phyloP scores from a whole-genome alignment of 1,140 invertebrate genomes.

The Solenopsis invicta region DNA sequence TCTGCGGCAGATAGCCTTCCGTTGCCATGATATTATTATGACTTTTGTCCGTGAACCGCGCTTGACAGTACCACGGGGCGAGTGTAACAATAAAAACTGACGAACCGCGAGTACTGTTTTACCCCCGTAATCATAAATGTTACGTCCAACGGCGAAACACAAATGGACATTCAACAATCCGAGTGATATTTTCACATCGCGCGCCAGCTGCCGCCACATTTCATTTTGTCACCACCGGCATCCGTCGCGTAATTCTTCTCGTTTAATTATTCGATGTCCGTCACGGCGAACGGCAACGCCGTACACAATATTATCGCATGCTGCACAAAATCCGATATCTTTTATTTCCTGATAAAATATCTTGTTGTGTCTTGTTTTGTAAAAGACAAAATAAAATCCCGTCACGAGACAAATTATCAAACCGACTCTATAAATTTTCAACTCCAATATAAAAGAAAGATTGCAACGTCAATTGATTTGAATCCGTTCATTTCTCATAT shows the following conservation, averaged over 20 bases:
- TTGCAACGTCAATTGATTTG: background rate
- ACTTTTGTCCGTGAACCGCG: background rate
- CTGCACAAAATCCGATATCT: background rate
- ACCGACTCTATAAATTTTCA: background rate
- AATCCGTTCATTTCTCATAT: background rate
- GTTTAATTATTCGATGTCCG: slow-evolving; percentile 55
- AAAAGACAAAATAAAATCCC: background rate
- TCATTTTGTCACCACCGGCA: slow-evolving; percentile 44
- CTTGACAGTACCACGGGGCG: background rate
- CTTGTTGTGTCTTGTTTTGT: background rate
- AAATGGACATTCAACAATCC: slow-evolving; percentile 51
- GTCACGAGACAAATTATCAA: background rate
- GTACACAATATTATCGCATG: background rate
- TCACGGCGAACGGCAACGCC: background rate
- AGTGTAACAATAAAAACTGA: slow-evolving; percentile 54
- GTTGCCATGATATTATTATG: background rate
- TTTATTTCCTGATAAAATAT: slow-evolving; percentile 33
- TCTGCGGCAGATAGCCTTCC: background rate
- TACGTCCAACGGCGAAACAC: slow-evolving; percentile 45
- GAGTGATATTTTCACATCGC: slow-evolving; percentile 57
- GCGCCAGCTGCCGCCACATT: slow-evolving; percentile 35
- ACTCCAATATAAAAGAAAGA: background rate
- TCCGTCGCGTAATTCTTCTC: slow-evolving; percentile 43
- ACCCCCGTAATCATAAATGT: slow-evolving; percentile 48
- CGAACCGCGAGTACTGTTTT: slow-evolving; percentile 47